Evolutionary conservation across 1,140 invertebrate genomes (phyloP).

Genomic region (Trachymyrmex septentrionalis): DNA sequence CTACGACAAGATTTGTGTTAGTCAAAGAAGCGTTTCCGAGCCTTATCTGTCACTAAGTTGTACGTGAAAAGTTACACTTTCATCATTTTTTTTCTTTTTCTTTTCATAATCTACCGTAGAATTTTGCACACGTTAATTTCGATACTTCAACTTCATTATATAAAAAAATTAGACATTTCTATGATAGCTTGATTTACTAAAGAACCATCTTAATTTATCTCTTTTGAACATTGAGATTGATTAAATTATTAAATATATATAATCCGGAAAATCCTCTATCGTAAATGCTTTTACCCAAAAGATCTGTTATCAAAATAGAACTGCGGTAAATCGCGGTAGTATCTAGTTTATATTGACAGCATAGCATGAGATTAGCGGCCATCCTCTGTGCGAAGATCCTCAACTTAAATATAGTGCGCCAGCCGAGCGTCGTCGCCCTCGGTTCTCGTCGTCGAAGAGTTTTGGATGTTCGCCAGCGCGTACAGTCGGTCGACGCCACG

Average conservation of each 20-base stretch:
- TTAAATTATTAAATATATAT: background rate
- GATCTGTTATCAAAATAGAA: slow-evolving; percentile 3
- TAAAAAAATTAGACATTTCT: too few relatives aligned
- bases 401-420: slow-evolving; percentile 81
- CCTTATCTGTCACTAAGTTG: too few relatives aligned
- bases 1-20: too few relatives aligned
- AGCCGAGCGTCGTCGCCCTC: slow-evolving; percentile 74
- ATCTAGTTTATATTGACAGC: slow-evolving; percentile 18
- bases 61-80: too few relatives aligned
- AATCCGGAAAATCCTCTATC: background rate
- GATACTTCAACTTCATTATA: too few relatives aligned
- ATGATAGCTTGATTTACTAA: too few relatives aligned
- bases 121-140: too few relatives aligned
- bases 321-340: background rate
- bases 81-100: too few relatives aligned
- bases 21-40: too few relatives aligned
- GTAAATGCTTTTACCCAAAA: background rate
- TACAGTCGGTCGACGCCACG: slow-evolving; percentile 63
- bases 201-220: background rate
- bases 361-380: background rate
- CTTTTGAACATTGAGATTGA: background rate
- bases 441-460: slow-evolving; percentile 64
- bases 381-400: slow-evolving; percentile 73
- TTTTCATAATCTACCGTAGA: too few relatives aligned
- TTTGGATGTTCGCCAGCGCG: slow-evolving; percentile 74